Percentiles rank a stretch among this genome's conserved stretches.
Evolutionary conservation across 2,888 invertebrate genomes (phyloP).

Genomic region (Cryptophagus acutangulus): DNA sequence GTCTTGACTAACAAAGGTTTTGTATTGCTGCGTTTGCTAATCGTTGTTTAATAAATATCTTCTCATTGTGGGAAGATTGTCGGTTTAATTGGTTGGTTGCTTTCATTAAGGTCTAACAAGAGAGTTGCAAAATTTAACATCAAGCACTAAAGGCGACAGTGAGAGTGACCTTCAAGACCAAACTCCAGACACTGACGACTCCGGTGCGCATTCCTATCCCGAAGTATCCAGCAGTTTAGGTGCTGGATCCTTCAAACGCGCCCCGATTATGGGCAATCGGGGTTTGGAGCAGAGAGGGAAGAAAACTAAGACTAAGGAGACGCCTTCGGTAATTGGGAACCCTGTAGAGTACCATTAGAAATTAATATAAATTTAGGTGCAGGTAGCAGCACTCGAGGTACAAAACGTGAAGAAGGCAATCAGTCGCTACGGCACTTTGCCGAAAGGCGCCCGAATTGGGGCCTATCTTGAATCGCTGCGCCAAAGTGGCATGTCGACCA

Average conservation of each 20-base stretch:
- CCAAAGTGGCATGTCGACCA: constrained; percentile 61
- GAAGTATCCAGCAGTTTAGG: constrained; percentile 50
- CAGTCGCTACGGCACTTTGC: constrained; percentile 93
- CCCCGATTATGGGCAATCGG: constrained; percentile 58
- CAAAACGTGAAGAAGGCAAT: constrained; percentile 93
- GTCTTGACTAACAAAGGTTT: background rate
- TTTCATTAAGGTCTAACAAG: constrained; percentile 45
- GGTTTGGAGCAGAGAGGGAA: constrained; percentile 59
- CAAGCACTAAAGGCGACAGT: constrained; percentile 55
- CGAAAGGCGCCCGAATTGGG: constrained; percentile 93
- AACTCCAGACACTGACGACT: constrained; percentile 72
- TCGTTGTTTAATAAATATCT: background rate
- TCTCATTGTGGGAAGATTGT: background rate
- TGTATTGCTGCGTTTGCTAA: too few relatives aligned
- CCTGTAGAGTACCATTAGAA: background rate
- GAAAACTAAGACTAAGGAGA: constrained; percentile 51
- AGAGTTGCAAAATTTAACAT: constrained; percentile 49
- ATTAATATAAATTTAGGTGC: constrained; percentile 48
- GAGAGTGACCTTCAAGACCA: constrained; percentile 68
- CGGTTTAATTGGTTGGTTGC: background rate
- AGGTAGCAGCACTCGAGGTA: constrained; percentile 89
- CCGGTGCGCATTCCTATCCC: constrained; percentile 53
- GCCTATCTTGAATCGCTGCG: constrained; percentile 92
- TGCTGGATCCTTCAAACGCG: constrained; percentile 54
- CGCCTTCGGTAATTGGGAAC: constrained; percentile 37